Evolutionary conservation across 2,888 invertebrate species (phyloP).

Genomic region (Leptarthrus brevirostris): DNA sequence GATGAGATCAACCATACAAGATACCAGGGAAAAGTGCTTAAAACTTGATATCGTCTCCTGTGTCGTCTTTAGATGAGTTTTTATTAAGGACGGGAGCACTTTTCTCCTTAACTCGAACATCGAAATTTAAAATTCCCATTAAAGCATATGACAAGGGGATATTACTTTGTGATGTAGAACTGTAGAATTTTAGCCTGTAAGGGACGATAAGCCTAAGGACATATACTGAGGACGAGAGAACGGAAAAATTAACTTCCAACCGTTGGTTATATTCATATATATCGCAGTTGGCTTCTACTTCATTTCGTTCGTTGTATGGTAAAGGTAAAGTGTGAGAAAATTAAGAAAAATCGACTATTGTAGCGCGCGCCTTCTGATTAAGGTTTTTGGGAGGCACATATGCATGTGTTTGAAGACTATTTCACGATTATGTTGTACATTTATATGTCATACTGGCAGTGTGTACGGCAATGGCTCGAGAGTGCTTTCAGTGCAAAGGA

Average conservation of each 20-base stretch:
- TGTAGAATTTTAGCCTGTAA: background rate
- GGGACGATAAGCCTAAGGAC: constrained; percentile 43
- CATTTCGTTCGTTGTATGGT: background rate
- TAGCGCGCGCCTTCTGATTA: constrained; percentile 20
- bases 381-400: background rate
- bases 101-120: background rate
- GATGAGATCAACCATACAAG: constrained; percentile 32
- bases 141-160: constrained; percentile 10
- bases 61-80: constrained; percentile 16
- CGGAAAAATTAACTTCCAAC: constrained; percentile 19
- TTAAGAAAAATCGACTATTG: constrained; percentile 37
- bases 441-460: background rate
- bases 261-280: background rate
- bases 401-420: too few species aligned
- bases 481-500: too few species aligned
- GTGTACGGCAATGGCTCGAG: constrained; percentile 15
- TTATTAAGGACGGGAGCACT: constrained; percentile 20
- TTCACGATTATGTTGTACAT: too few species aligned
- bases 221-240: constrained; percentile 18
- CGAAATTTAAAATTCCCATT: constrained; percentile 35
- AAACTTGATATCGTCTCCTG: constrained; percentile 35
- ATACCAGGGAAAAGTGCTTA: constrained; percentile 31
- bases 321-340: constrained; percentile 19
- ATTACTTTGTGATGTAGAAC: constrained; percentile 11
- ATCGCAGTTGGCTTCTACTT: background rate